A percentile compares a stretch with the other conserved stretches of the same genome.
Evolutionary conservation across 2,797 vertebrate genomes (phyloP).

Genomic region (Percopsis omiscomaycus): DNA sequence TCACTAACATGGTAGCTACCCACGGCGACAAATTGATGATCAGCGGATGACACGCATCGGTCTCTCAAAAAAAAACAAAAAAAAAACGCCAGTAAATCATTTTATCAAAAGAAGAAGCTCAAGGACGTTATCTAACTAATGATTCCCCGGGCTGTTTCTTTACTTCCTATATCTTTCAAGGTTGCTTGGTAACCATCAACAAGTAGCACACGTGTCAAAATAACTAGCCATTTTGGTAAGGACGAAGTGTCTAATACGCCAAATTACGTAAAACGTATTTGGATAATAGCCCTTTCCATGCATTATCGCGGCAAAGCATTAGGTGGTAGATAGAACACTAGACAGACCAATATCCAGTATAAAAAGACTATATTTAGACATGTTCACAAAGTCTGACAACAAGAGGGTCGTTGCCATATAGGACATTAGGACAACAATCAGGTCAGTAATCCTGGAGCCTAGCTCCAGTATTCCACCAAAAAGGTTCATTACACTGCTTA

Average conservation of each 20-base stretch:
- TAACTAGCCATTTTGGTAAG: constrained; percentile 37
- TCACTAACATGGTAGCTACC: background rate
- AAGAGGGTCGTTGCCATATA: constrained; percentile 9
- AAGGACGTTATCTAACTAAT: no score
- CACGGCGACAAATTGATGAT: background rate
- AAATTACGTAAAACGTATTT: no score
- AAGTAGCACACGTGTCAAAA: background rate
- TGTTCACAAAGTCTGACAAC: constrained; percentile 14
- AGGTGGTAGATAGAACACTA: no score
- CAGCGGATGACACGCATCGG: background rate
- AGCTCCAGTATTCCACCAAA: background rate
- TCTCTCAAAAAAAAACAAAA: background rate
- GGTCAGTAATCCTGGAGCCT: background rate
- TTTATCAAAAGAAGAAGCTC: background rate
- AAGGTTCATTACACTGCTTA: background rate
- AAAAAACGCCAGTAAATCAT: background rate
- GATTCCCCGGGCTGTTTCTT: constrained; percentile 2
- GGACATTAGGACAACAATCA: constrained; percentile 5
- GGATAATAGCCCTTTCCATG: no score
- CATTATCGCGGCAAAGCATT: no score
- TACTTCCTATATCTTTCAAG: constrained; percentile 24
- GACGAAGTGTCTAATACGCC: background rate
- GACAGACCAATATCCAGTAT: background rate
- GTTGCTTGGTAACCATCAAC: constrained; percentile 72
- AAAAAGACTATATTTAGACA: background rate